Conservation (phyloP, 2,888 invertebrate genomes). For the Steinernema scapterisci region DNA sequence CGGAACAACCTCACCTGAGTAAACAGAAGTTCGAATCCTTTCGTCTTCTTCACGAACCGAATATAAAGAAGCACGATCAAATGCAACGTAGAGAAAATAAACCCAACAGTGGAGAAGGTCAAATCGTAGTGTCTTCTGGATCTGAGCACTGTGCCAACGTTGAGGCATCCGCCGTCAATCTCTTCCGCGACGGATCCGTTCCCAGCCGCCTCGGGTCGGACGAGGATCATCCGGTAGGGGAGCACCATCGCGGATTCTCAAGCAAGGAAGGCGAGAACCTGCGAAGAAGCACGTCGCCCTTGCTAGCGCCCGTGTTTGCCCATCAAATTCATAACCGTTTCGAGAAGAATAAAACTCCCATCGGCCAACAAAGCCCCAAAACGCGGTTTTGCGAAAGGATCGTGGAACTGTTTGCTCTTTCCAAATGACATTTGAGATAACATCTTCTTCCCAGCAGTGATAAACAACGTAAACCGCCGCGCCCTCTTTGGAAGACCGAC, state of each 20-base stretch:
- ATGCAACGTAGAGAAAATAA: constrained; percentile 41
- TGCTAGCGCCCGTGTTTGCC: constrained; percentile 15
- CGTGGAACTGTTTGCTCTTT: constrained; percentile 17
- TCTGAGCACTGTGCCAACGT: constrained; percentile 24
- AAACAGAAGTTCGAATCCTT: constrained; percentile 45
- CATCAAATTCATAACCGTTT: constrained; percentile 9
- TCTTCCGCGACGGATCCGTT: background rate
- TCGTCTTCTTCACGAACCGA: constrained; percentile 37
- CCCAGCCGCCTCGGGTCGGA: too few relatives aligned
- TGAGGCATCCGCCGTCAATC: constrained; percentile 24
- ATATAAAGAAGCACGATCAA: constrained; percentile 43
- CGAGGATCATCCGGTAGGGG: background rate
- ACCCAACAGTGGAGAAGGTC: constrained; percentile 36
- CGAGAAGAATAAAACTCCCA: constrained; percentile 4
- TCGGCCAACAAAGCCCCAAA: background rate
- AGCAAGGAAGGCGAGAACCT: background rate
- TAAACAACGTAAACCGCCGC: background rate
- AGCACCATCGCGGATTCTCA: background rate
- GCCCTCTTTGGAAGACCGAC: background rate
- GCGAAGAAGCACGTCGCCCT: background rate
- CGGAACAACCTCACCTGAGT: constrained; percentile 40
- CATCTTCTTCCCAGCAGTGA: background rate
- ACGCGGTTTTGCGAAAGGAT: background rate
- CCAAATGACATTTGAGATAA: background rate
- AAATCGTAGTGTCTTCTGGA: constrained; percentile 35